These are phyloP conservation scores for Callaeas wilsoni DNA, from an alignment of 2,113 vertebrate genomes.

Conservation along the genomic window DNA sequence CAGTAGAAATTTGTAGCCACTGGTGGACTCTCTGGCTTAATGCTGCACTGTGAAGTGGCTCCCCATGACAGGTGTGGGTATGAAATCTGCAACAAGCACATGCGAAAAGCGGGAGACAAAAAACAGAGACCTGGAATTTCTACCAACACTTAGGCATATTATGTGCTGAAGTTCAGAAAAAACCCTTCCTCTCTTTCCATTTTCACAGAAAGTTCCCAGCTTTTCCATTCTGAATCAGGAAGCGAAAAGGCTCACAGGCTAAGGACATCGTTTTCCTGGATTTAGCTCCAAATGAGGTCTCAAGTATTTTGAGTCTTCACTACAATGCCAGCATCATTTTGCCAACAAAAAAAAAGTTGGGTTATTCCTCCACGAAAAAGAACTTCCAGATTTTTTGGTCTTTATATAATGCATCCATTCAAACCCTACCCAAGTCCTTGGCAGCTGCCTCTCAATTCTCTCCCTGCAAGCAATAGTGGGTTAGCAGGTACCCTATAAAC, in stretches of 20 bases:
- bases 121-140: neutral
- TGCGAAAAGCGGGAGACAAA: neutral
- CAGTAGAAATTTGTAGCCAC: neutral
- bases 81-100: neutral
- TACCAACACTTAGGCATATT: neutral
- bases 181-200: neutral
- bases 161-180: neutral
- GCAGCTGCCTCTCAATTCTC: neutral
- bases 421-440: neutral
- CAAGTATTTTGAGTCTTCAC: neutral
- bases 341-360: neutral
- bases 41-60: neutral
- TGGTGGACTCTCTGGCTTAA: neutral
- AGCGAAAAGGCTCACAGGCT: neutral
- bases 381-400: neutral
- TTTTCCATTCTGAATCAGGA: neutral
- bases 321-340: neutral
- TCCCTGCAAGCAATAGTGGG: neutral
- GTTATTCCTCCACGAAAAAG: neutral
- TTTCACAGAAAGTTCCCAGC: neutral
- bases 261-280: neutral
- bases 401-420: neutral
- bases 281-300: neutral
- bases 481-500: neutral
- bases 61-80: neutral